Conservation (phyloP, 2,113 vertebrate species). For the Salminus brasiliensis region DNA sequence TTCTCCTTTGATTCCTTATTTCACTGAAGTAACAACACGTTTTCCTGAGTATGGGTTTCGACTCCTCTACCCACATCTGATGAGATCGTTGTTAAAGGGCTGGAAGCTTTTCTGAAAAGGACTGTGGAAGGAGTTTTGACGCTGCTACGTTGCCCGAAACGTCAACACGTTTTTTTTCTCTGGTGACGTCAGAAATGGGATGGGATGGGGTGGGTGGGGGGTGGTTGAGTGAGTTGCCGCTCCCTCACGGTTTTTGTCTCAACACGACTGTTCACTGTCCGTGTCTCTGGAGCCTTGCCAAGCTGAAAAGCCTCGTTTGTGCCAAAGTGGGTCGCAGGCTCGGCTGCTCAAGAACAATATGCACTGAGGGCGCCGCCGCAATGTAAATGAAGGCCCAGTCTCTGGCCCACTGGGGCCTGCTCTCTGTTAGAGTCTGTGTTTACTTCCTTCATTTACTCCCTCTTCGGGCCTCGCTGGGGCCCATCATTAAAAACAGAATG, state of each 20-base stretch:
- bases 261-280: slow-evolving; percentile 63
- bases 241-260: slow-evolving; percentile 44
- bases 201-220: too few relatives aligned
- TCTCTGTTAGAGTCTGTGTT: slow-evolving; percentile 67
- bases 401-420: slow-evolving; percentile 64
- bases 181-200: not conserved
- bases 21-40: not conserved
- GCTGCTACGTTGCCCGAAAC: not conserved
- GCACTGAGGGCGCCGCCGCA: slow-evolving; percentile 62
- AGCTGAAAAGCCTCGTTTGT: slow-evolving; percentile 71
- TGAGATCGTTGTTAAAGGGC: not conserved
- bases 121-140: not conserved
- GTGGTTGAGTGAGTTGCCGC: slow-evolving; percentile 41
- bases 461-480: slow-evolving; percentile 55
- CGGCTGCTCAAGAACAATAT: slow-evolving; percentile 74
- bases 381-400: slow-evolving; percentile 73
- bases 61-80: not conserved
- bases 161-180: not conserved
- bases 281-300: slow-evolving; percentile 66
- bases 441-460: slow-evolving; percentile 61
- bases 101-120: not conserved
- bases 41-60: not conserved
- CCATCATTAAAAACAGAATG: slow-evolving; percentile 42
- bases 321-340: slow-evolving; percentile 75
- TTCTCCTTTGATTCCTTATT: not conserved